Conservation (phyloP, 2,113 vertebrate species). For the Rhea pennata region DNA sequence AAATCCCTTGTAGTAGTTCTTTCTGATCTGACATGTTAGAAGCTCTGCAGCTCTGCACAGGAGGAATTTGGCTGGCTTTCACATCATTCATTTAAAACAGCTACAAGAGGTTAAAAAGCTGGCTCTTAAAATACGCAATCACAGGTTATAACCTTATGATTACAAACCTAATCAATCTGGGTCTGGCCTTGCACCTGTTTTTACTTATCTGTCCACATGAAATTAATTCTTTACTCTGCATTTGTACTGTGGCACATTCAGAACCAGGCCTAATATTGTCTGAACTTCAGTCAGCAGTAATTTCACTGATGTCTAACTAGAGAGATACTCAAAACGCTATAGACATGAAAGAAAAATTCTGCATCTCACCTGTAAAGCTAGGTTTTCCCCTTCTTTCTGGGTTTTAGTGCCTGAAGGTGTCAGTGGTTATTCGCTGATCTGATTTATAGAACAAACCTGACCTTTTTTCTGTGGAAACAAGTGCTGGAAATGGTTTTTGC, state of each 20-base stretch:
- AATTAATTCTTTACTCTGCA: not conserved
- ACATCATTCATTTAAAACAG: not conserved
- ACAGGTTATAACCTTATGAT: not conserved
- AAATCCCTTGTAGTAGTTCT: not conserved
- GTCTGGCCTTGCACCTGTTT: not conserved
- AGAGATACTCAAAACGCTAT: not conserved
- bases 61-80: not conserved
- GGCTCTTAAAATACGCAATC: not conserved
- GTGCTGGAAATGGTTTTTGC: not conserved
- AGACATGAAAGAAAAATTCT: not conserved
- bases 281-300: not conserved
- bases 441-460: not conserved
- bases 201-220: not conserved
- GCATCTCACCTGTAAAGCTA: not conserved
- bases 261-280: not conserved
- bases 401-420: not conserved
- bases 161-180: not conserved
- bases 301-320: not conserved
- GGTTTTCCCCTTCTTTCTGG: not conserved
- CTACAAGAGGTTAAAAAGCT: not conserved
- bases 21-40: not conserved
- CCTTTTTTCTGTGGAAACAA: constrained; percentile 49
- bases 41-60: not conserved
- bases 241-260: not conserved
- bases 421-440: not conserved